These are phyloP conservation scores for Chlorodrepanis virens DNA, from an alignment of 2,113 vertebrate genomes.

Conservation along the genomic window DNA sequence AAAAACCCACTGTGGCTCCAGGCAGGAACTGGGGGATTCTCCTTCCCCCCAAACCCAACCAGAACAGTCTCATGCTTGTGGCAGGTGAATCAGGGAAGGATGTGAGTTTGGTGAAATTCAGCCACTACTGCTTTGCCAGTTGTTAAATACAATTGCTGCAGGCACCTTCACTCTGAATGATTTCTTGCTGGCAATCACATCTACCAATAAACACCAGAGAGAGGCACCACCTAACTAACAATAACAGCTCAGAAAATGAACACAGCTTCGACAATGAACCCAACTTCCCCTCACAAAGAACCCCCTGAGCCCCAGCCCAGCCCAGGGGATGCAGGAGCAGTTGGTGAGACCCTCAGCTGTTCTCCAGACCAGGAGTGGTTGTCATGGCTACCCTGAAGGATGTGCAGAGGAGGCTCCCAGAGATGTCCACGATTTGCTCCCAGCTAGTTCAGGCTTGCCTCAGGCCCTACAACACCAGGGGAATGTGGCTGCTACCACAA, in stretches of 20 bases:
- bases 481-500: background rate
- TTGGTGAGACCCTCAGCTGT: background rate
- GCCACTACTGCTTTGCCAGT: background rate
- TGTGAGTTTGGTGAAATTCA: background rate
- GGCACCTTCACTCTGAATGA: background rate
- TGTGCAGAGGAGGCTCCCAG: background rate
- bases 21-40: background rate
- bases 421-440: background rate
- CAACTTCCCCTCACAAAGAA: background rate
- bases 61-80: background rate
- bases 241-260: background rate
- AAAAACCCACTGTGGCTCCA: background rate
- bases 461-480: background rate
- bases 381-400: conserved; percentile 45
- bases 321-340: background rate
- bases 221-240: background rate
- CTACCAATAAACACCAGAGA: background rate
- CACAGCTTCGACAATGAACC: background rate
- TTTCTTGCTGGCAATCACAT: background rate
- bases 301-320: background rate
- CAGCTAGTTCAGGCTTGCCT: background rate
- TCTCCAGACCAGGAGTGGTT: background rate
- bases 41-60: background rate
- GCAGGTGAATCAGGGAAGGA: background rate
- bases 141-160: background rate